These are phyloP conservation scores for Coelopa frigida DNA, from an alignment of 1,140 invertebrate genomes.

Conservation along the genomic window DNA sequence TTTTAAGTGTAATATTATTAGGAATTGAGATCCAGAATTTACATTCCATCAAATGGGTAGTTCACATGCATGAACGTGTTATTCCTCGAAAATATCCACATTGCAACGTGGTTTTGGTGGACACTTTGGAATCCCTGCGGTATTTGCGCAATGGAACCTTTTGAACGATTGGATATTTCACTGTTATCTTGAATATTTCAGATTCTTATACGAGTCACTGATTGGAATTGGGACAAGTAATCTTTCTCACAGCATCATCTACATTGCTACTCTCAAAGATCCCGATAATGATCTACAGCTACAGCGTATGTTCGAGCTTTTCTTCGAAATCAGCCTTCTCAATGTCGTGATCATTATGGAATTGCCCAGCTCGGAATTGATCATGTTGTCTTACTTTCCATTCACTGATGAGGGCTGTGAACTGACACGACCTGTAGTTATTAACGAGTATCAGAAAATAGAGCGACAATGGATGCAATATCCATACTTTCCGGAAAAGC, in stretches of 20 bases:
- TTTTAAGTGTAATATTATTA: too few species aligned
- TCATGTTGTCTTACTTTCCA: conserved; percentile 5
- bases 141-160: too few species aligned
- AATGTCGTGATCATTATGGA: background rate
- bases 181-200: too few species aligned
- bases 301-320: background rate
- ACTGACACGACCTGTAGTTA: background rate
- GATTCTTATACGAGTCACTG: too few species aligned
- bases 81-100: too few species aligned
- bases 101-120: too few species aligned
- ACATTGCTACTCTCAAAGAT: background rate
- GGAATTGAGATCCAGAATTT: too few species aligned
- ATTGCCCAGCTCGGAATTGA: background rate
- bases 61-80: too few species aligned
- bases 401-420: background rate
- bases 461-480: background rate
- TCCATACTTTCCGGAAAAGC: conserved; percentile 23
- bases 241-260: background rate
- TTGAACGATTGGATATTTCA: too few species aligned
- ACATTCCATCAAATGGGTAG: too few species aligned
- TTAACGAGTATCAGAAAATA: background rate
- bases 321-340: background rate
- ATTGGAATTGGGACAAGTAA: background rate
- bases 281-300: background rate
- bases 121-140: too few species aligned